Conservation (phyloP, 1,140 invertebrate species). For the Trinorchestia longiramus region DNA sequence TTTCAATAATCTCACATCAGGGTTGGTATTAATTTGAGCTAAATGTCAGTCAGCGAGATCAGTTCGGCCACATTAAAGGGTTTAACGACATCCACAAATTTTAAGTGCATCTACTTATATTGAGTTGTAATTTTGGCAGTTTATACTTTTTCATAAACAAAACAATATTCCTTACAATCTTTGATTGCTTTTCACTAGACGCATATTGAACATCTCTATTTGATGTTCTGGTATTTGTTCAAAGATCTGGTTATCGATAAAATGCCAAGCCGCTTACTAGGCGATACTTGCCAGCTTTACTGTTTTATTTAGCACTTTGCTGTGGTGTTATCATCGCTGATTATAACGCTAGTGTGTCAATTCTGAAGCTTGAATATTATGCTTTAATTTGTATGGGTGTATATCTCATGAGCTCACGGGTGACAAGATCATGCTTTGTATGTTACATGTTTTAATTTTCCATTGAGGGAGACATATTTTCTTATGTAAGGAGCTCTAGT, state of each 20-base stretch:
- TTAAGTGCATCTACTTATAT: no score
- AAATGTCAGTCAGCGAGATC: neutral
- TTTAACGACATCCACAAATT: no score
- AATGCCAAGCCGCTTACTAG: neutral
- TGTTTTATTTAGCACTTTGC: neutral
- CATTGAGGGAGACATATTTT: neutral
- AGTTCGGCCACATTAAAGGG: no score
- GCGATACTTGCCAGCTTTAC: neutral
- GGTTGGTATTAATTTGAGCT: neutral
- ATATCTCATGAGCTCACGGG: no score
- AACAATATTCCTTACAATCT: neutral
- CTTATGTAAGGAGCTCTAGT: neutral
- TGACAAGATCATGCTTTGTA: neutral
- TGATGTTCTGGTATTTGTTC: neutral
- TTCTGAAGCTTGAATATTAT: neutral
- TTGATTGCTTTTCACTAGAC: neutral
- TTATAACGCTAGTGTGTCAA: neutral
- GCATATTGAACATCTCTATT: neutral
- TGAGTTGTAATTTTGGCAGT: neutral
- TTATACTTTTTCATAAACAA: neutral
- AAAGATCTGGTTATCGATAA: neutral
- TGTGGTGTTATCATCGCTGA: neutral
- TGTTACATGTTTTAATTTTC: neutral
- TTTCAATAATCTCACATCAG: neutral
- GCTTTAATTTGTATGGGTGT: neutral